phyloP scores from a whole-genome alignment of 2,888 invertebrate genomes.

The Apoda limacodes region DNA sequence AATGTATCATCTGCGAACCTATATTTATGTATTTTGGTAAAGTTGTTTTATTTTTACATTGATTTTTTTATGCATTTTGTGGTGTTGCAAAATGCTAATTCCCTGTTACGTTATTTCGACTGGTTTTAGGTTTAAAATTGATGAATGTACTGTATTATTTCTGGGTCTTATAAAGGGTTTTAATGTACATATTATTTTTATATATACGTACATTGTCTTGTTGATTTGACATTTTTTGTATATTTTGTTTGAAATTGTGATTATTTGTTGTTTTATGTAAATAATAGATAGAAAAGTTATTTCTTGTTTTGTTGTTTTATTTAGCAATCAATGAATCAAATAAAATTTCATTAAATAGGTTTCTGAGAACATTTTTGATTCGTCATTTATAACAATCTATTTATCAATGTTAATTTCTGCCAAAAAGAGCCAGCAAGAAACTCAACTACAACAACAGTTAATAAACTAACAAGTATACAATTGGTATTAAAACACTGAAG shows the following conservation, averaged over 20 bases:
- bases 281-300: constrained; percentile 53
- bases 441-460: too few relatives aligned
- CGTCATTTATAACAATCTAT: too few relatives aligned
- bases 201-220: constrained; percentile 34
- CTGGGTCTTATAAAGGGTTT: constrained; percentile 2
- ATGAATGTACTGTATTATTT: constrained; percentile 7
- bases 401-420: too few relatives aligned
- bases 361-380: too few relatives aligned
- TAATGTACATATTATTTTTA: constrained; percentile 5
- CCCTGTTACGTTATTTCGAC: too few relatives aligned
- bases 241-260: constrained; percentile 49
- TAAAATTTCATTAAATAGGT: too few relatives aligned
- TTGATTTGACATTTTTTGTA: constrained; percentile 41
- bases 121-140: constrained; percentile 4
- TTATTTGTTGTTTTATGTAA: constrained; percentile 61
- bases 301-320: constrained; percentile 23
- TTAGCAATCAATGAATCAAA: constrained; percentile 8
- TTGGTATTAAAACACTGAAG: too few relatives aligned
- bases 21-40: too few relatives aligned
- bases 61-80: neutral
- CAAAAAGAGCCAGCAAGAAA: too few relatives aligned
- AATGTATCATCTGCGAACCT: too few relatives aligned
- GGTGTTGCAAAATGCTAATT: constrained; percentile 2
- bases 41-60: neutral
- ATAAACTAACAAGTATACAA: too few relatives aligned